These are phyloP conservation scores for Epistrophe eligans DNA, from an alignment of 2,888 invertebrate species.

Conservation along the genomic window DNA sequence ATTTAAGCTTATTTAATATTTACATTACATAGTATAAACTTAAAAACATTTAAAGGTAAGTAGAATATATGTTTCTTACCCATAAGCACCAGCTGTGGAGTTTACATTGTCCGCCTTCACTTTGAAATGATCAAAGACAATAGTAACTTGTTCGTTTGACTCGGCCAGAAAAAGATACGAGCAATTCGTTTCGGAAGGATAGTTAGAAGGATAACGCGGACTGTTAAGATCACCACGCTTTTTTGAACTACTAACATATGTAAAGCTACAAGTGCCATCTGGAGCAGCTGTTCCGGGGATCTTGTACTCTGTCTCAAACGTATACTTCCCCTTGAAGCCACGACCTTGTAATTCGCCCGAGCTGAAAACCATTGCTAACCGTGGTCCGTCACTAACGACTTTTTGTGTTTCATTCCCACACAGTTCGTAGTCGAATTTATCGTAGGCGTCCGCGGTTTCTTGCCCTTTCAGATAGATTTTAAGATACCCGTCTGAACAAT, in stretches of 20 bases:
- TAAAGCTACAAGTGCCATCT: conserved; percentile 95
- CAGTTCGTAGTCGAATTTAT: conserved; percentile 96
- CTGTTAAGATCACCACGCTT: conserved; percentile 97
- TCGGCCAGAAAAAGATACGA: conserved; percentile 95
- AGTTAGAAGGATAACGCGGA: conserved; percentile 97
- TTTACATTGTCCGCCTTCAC: conserved; percentile 93
- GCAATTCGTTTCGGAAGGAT: conserved; percentile 97
- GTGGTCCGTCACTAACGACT: conserved; percentile 95
- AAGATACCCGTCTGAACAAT: conserved; percentile 95
- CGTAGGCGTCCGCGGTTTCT: conserved; percentile 95
- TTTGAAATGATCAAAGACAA: conserved; percentile 96
- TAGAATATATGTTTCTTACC: conserved; percentile 85
- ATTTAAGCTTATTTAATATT: no score
- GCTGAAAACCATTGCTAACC: conserved; percentile 97
- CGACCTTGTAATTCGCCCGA: conserved; percentile 95
- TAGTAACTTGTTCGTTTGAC: conserved; percentile 94
- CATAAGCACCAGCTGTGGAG: conserved; percentile 90
- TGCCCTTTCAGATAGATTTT: conserved; percentile 96
- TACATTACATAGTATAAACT: no score
- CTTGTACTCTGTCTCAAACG: conserved; percentile 91
- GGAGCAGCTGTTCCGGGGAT: conserved; percentile 97
- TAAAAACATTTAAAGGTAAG: no score
- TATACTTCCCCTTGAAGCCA: conserved; percentile 90
- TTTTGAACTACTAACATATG: conserved; percentile 93
- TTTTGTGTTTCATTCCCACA: conserved; percentile 94